phyloP scores from a whole-genome alignment of 2,888 invertebrate species.

The Muschampia plurimacula region DNA sequence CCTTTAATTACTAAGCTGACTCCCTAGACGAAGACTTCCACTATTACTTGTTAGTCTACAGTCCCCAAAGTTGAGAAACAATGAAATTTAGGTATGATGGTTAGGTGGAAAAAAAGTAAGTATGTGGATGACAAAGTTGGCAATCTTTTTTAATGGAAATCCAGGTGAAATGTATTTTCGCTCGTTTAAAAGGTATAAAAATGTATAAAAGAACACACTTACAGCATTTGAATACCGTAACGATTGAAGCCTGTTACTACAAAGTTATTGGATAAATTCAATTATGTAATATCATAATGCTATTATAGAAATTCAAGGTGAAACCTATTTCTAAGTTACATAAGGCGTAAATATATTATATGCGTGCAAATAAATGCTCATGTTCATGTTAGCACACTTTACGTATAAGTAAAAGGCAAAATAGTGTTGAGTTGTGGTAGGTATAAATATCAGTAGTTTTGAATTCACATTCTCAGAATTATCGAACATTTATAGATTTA shows the following conservation, averaged over 20 bases:
- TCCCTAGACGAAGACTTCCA: too few species aligned
- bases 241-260: background rate
- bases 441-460: background rate
- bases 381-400: background rate
- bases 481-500: background rate
- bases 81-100: too few species aligned
- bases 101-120: too few species aligned
- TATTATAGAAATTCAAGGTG: slow-evolving; percentile 18
- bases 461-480: background rate
- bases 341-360: background rate
- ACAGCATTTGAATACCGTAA: background rate
- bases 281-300: slow-evolving; percentile 9
- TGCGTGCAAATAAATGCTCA: slow-evolving; percentile 15
- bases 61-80: too few species aligned
- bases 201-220: too few species aligned
- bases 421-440: background rate
- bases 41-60: too few species aligned
- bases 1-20: too few species aligned
- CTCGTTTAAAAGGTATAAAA: too few species aligned
- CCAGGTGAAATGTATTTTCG: too few species aligned
- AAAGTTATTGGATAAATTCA: slow-evolving; percentile 15
- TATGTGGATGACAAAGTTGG: too few species aligned
- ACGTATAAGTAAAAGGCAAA: background rate
- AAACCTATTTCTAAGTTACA: background rate
- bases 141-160: too few species aligned